Conservation (phyloP, 64 coral and sea anemone species). For the Actinia tenebrosa region DNA sequence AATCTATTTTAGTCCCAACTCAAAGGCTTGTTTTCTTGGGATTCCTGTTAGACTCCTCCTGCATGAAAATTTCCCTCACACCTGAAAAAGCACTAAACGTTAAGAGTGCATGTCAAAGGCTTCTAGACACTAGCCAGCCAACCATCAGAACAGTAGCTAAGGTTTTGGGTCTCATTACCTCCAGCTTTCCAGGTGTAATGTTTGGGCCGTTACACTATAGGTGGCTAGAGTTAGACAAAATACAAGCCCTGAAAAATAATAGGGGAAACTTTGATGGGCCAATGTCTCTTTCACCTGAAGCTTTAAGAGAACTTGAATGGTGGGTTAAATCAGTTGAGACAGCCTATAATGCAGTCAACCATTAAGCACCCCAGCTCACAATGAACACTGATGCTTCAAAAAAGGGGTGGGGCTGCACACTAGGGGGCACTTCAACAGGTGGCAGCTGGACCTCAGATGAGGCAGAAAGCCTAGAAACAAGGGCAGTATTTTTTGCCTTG, state of each 20-base stretch:
- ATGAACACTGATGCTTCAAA: slow-evolving; percentile 41
- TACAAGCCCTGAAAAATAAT: neutral
- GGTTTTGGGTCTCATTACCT: slow-evolving; percentile 10
- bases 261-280: slow-evolving; percentile 16
- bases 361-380: slow-evolving; percentile 4
- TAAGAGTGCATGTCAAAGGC: slow-evolving; percentile 6
- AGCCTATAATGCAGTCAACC: slow-evolving; percentile 16
- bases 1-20: neutral
- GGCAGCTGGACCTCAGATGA: slow-evolving; percentile 22
- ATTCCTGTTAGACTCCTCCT: slow-evolving; percentile 27
- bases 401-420: slow-evolving; percentile 10
- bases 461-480: slow-evolving; percentile 6
- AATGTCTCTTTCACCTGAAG: slow-evolving; percentile 10
- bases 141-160: slow-evolving; percentile 26
- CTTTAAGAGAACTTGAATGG: slow-evolving; percentile 6
- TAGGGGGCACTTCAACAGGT: neutral
- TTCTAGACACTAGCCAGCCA: neutral
- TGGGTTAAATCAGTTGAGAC: slow-evolving; percentile 14
- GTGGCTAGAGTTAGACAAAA: slow-evolving; percentile 22
- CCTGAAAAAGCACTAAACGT: slow-evolving; percentile 29
- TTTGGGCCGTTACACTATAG: slow-evolving; percentile 30
- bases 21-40: slow-evolving; percentile 43
- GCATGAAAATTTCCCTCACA: slow-evolving; percentile 33
- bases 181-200: slow-evolving; percentile 17
- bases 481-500: slow-evolving; percentile 35